A percentile compares a stretch with the other conserved stretches of the same genome.
Evolutionary conservation across 92 coral and sea anemone genomes (phyloP).

Genomic region (Plumapathes pennacea): DNA sequence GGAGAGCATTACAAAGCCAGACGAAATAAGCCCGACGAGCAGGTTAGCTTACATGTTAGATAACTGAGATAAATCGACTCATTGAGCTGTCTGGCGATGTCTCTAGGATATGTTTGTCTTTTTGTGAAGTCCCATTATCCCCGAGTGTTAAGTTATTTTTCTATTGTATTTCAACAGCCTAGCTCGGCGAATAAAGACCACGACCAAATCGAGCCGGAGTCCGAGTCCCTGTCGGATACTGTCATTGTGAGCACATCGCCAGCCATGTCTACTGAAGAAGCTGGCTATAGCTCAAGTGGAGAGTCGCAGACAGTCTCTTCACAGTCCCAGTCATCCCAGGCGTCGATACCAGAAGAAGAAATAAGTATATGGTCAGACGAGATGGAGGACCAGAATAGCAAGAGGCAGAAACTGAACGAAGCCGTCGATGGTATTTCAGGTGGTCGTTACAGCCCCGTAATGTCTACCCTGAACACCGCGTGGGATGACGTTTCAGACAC

Average conservation of each 20-base stretch:
- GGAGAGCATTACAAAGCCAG: no score
- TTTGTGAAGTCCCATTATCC: no score
- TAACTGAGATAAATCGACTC: no score
- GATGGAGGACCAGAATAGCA: conserved; percentile 41
- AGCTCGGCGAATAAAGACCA: no score
- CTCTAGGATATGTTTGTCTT: no score
- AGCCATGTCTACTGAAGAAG: background rate
- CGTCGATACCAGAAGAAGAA: conserved; percentile 54
- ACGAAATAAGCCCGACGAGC: no score
- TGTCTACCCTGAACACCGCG: conserved; percentile 46
- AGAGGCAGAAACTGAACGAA: conserved; percentile 38
- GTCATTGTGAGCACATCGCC: conserved; percentile 12
- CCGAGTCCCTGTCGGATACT: no score
- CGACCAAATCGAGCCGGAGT: no score
- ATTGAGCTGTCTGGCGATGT: no score
- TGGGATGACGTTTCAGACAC: conserved; percentile 40
- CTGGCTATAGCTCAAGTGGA: background rate
- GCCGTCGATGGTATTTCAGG: conserved; percentile 21
- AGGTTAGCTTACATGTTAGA: no score
- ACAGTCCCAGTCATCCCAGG: conserved; percentile 33
- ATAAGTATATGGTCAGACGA: conserved; percentile 35
- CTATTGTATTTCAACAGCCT: no score
- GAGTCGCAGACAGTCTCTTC: conserved; percentile 17
- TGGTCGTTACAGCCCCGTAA: conserved; percentile 39
- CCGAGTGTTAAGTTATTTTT: no score